These are phyloP conservation scores for Onychomys torridus DNA, from an alignment of 2,797 vertebrate species.

Conservation along the genomic window DNA sequence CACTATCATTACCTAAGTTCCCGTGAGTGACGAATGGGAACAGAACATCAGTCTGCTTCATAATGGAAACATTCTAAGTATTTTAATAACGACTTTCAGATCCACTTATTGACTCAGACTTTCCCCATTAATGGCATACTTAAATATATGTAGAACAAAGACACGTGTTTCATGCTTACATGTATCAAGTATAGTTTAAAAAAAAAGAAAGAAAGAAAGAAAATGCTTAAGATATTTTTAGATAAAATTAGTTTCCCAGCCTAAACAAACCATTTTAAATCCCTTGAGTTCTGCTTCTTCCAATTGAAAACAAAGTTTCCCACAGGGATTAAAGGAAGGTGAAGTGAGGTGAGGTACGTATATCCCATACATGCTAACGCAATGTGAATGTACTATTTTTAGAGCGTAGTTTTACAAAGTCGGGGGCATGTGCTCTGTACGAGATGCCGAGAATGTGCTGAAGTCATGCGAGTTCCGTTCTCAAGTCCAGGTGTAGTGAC, in stretches of 20 bases:
- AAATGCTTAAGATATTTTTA: not conserved
- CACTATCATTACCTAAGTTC: not conserved
- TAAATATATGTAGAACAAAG: not conserved
- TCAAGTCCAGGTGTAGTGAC: not conserved
- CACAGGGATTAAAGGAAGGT: not conserved
- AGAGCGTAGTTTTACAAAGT: not conserved
- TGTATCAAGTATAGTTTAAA: not conserved
- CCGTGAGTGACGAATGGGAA: not conserved
- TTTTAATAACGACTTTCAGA: conserved; percentile 37
- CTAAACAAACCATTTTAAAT: not conserved
- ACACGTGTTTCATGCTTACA: not conserved
- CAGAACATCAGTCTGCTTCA: not conserved
- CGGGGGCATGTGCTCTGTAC: fast-evolving
- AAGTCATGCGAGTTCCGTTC: not conserved
- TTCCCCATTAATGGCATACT: not conserved
- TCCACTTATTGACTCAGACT: not conserved
- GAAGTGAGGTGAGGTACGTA: not conserved
- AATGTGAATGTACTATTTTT: not conserved
- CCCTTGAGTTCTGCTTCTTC: not conserved
- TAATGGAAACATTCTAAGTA: not conserved
- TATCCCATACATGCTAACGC: not conserved
- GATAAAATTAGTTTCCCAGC: not conserved
- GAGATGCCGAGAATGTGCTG: not conserved
- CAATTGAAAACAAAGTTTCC: not conserved
- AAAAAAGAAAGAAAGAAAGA: not conserved